Base-by-base conservation (phyloP, 2,888 invertebrate species). In the Parapristionchus giblindavisi region DNA sequence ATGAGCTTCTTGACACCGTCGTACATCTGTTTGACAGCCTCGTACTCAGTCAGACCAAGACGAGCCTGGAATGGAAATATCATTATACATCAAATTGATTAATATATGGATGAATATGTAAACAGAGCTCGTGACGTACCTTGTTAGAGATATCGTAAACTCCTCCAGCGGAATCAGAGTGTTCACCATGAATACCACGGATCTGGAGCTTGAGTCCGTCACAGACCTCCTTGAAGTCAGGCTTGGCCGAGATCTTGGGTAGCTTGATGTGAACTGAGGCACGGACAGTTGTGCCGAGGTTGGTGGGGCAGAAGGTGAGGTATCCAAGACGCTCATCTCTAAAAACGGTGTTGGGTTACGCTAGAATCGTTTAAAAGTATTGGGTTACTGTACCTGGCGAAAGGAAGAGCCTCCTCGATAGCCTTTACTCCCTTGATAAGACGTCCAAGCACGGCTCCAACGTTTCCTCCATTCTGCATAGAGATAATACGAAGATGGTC, bases 231-330 rank as follows among this genome's bases (percentile, higher is more conserved):
- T 92, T 92, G 85, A 95, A 91, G 86, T 87, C 86, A 77, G 84
- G 84, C 79, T 93, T 93, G 77, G 85, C 86, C n/a, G 85, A 84
- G 79, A 85, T 85, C 80, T 93, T 92, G 8, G 95, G 93, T 85
- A 96, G 91, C 84, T 92, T 92, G 32, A 94, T 90, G 92, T 97
- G 98, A 89, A 98, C 97, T 77, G 96, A 96, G 78, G 97, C 96
- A 86, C 98, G 94, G 85, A 98, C 94, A 78, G 94, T 93, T 68
- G 94, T 93, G 51, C 79, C 96, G 68, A 95, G 89, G 80, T 92
- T 92, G 27, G 93, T 92, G 0, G 96, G 95, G 81, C 95, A 92
- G 5, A 94, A 92, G 5, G 93, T 92, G 38, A 96, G 89, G 88
- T 92, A 93, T 0, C 96, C 96, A 5, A 95, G 90, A 73, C 92